These are phyloP conservation scores for Paramisgurnus dabryanus DNA, from an alignment of 2,113 vertebrate genomes.

Conservation along the genomic window DNA sequence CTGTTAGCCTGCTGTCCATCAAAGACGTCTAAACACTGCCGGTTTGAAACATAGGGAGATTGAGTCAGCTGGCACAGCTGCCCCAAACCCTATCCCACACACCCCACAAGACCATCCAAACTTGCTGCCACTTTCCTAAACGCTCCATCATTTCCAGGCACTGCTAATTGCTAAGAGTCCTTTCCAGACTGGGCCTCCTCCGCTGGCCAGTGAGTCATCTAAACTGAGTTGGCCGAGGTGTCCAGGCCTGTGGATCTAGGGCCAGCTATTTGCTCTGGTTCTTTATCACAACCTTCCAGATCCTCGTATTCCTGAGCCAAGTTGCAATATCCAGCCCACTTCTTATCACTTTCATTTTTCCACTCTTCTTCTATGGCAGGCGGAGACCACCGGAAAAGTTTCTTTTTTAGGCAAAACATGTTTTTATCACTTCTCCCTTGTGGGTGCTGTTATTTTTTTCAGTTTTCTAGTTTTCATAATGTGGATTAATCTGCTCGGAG, in stretches of 20 bases:
- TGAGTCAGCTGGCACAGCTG: conserved; percentile 38
- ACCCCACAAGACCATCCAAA: background rate
- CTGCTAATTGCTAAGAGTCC: conserved; percentile 20
- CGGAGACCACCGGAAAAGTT: conserved; percentile 26
- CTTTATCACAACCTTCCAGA: conserved; percentile 48
- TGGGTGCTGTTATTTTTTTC: conserved; percentile 11
- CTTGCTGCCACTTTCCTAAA: background rate
- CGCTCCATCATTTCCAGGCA: background rate
- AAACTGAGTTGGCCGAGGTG: background rate
- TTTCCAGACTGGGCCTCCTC: conserved; percentile 3
- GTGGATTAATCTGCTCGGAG: conserved; percentile 47
- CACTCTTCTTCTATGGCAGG: background rate
- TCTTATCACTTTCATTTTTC: conserved; percentile 24
- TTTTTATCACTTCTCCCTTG: background rate
- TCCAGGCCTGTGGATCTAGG: background rate
- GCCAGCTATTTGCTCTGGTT: conserved; percentile 39
- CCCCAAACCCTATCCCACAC: background rate
- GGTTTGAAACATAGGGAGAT: conserved; percentile 35
- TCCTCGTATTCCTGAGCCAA: conserved; percentile 27
- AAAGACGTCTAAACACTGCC: conserved; percentile 57
- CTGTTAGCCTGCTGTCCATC: conserved; percentile 47
- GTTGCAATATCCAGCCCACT: conserved; percentile 28
- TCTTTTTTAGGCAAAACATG: background rate
- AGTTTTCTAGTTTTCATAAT: conserved; percentile 38
- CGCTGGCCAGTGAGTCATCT: conserved; percentile 43